Conservation (phyloP, 2,888 invertebrate species). For the Acanthosepion esculentum region DNA sequence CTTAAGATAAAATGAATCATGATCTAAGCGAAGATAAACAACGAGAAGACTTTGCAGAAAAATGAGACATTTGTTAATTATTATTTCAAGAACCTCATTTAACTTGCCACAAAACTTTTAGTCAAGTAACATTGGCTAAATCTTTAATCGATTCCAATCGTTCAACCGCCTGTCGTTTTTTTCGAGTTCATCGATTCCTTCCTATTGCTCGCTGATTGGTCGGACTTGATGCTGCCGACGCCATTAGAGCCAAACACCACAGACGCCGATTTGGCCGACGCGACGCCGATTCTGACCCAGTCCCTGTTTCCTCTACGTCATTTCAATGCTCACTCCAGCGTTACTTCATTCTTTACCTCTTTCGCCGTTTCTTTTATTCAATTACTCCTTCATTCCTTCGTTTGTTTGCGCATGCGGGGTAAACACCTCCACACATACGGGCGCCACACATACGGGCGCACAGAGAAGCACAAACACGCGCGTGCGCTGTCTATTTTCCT, state of each 20-base stretch:
- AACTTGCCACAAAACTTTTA: background rate
- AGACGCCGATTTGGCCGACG: background rate
- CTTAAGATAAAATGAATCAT: background rate
- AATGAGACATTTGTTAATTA: background rate
- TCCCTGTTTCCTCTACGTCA: background rate
- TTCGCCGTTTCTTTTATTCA: background rate
- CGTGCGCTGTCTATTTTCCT: background rate
- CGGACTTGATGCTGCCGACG: background rate
- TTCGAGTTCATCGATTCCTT: background rate
- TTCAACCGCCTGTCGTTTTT: background rate
- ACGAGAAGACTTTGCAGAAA: background rate
- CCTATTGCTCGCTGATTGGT: background rate
- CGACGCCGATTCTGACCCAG: background rate
- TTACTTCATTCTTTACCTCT: background rate
- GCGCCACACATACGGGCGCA: background rate
- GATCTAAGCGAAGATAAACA: background rate
- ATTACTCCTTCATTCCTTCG: background rate
- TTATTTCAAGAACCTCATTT: background rate
- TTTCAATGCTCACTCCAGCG: background rate
- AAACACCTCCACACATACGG: background rate
- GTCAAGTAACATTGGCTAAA: background rate
- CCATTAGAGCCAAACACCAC: background rate
- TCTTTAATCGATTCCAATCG: background rate
- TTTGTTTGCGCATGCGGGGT: background rate
- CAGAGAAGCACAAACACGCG: background rate